Evolutionary conservation across 2,888 invertebrate genomes (phyloP).

Genomic region (Clitarchus hookeri): DNA sequence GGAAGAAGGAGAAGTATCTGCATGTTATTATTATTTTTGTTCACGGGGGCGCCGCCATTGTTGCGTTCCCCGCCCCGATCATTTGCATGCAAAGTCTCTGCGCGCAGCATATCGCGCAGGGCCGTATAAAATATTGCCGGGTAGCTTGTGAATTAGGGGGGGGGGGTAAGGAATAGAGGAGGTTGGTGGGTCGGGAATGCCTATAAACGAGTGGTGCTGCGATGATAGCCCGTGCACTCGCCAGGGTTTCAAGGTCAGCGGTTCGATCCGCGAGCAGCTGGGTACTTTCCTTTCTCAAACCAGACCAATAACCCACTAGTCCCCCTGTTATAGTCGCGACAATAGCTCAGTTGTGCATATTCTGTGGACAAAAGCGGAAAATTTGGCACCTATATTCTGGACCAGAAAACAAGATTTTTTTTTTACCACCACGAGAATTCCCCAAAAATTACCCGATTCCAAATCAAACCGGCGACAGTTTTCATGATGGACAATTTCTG

Average conservation of each 20-base stretch:
- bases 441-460: no score
- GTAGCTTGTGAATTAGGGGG: background rate
- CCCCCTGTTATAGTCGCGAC: no score
- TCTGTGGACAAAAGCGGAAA: no score
- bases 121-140: background rate
- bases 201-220: background rate
- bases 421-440: no score
- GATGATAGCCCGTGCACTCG: background rate
- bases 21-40: slow-evolving; percentile 14
- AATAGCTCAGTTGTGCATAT: no score
- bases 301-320: no score
- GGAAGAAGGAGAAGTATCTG: background rate
- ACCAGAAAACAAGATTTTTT: no score
- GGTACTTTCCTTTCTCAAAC: no score
- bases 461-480: no score
- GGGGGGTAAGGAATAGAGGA: background rate
- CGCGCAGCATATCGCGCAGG: background rate
- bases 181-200: background rate
- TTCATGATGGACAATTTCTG: no score
- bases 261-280: no score
- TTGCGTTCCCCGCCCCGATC: background rate
- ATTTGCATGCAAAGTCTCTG: slow-evolving; percentile 8
- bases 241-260: background rate
- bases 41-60: background rate
- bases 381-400: no score